phyloP scores from a whole-genome alignment of 2,113 vertebrate genomes.

The Phodopus roborovskii region DNA sequence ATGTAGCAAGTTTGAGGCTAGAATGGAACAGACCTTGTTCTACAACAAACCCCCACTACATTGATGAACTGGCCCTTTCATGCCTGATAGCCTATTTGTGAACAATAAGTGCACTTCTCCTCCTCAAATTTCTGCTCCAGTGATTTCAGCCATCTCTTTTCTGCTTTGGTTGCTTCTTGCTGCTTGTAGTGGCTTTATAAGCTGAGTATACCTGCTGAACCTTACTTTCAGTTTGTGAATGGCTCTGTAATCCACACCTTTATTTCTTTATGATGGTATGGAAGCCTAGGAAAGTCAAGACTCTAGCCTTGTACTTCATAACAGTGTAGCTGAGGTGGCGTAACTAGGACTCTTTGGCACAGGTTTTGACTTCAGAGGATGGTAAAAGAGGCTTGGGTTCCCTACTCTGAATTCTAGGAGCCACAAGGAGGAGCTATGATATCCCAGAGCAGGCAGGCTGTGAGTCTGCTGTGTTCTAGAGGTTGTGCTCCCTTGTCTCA shows the following conservation, averaged over 20 bases:
- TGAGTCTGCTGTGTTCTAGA: neutral
- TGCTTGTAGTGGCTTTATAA: neutral
- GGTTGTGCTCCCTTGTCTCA: neutral
- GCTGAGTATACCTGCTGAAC: neutral
- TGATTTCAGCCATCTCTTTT: neutral
- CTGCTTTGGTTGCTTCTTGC: neutral
- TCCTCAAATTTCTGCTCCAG: neutral
- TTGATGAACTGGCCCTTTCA: neutral
- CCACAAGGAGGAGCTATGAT: neutral
- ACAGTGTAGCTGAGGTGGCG: neutral
- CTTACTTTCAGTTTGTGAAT: neutral
- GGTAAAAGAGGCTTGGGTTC: neutral
- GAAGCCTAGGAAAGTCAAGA: neutral
- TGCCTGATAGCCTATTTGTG: neutral
- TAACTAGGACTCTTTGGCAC: neutral
- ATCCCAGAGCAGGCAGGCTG: neutral
- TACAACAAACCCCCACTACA: neutral
- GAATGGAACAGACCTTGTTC: neutral
- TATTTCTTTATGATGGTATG: neutral
- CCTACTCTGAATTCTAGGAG: neutral
- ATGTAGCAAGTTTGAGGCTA: neutral
- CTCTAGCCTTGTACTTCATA: neutral
- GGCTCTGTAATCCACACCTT: neutral
- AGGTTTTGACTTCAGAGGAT: neutral
- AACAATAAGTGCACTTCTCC: neutral